Percentiles rank a stretch among this genome's conserved stretches.
These are phyloP conservation scores for Phenganax subtilis DNA, from an alignment of 92 coral and sea anemone genomes.

Conservation along the genomic window DNA sequence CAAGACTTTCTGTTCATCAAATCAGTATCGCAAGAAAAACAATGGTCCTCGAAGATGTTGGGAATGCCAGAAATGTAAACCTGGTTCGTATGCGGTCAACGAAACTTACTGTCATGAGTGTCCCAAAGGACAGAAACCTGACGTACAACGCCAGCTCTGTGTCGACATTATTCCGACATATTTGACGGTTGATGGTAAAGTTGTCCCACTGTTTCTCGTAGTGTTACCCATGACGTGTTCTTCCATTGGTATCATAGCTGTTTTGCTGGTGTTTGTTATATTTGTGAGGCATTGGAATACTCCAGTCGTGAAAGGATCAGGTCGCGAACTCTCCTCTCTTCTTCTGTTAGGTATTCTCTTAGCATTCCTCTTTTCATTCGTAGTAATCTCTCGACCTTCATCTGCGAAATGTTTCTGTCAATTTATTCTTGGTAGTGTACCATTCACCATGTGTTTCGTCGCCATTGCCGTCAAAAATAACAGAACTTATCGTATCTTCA, in stretches of 20 bases:
- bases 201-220: not conserved
- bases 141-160: not conserved
- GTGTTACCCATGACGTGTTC: not conserved
- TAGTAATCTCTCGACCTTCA: not conserved
- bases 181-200: slow-evolving; percentile 2
- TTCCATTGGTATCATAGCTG: not conserved
- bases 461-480: slow-evolving; percentile 11
- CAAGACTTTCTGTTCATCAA: not conserved
- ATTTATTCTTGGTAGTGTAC: not conserved
- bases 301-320: slow-evolving; percentile 19
- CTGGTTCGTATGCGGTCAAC: slow-evolving; percentile 6
- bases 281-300: slow-evolving; percentile 12
- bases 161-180: slow-evolving; percentile 12
- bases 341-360: slow-evolving; percentile 4
- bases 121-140: slow-evolving; percentile 7
- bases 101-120: slow-evolving; percentile 7
- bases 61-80: not conserved
- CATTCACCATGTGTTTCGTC: slow-evolving; percentile 5
- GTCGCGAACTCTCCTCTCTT: slow-evolving; percentile 18
- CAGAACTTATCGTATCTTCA: slow-evolving; percentile 18
- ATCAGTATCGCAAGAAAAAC: not conserved
- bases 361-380: slow-evolving; percentile 17
- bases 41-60: not conserved
- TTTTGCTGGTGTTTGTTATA: not conserved
- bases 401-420: not conserved